Conservation (phyloP, 2,888 invertebrate species). For the Drosophila anomelani region DNA sequence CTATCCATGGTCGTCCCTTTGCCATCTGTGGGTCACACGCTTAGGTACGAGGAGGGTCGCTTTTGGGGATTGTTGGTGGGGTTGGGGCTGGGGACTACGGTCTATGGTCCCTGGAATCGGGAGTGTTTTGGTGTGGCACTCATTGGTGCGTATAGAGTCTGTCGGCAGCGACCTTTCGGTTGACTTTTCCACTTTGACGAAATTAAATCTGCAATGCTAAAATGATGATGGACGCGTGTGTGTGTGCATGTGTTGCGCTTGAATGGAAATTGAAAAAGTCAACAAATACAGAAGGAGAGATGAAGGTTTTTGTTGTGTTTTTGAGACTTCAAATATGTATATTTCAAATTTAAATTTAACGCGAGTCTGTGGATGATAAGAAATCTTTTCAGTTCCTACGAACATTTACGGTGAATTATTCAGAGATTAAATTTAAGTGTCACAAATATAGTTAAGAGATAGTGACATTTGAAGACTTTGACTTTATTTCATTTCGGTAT, state of each 20-base stretch:
- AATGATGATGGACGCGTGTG: slow-evolving; percentile 47
- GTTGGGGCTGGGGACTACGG: not conserved
- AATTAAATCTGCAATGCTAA: slow-evolving; percentile 79
- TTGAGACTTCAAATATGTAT: not conserved
- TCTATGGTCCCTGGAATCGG: not conserved
- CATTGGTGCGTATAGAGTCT: slow-evolving; percentile 39
- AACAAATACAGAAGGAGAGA: slow-evolving; percentile 4
- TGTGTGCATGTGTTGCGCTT: slow-evolving; percentile 50
- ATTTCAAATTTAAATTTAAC: not conserved
- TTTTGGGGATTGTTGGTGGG: slow-evolving; percentile 23
- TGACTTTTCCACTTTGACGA: slow-evolving; percentile 70
- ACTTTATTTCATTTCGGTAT: not conserved
- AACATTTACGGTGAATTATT: not conserved
- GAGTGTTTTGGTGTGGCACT: slow-evolving; percentile 32
- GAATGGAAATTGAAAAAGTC: slow-evolving; percentile 60
- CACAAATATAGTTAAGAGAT: not conserved
- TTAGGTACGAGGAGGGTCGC: not conserved
- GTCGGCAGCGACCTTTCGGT: slow-evolving; percentile 53
- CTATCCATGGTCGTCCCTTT: slow-evolving; percentile 30
- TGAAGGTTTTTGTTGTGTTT: not conserved
- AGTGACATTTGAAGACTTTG: not conserved
- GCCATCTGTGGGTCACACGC: slow-evolving; percentile 49
- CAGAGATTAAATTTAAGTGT: not conserved
- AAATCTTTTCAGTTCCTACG: not conserved
- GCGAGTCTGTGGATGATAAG: not conserved